Evolutionary conservation across 2,113 vertebrate genomes (phyloP).

Genomic region (Nannobrachium achirus): DNA sequence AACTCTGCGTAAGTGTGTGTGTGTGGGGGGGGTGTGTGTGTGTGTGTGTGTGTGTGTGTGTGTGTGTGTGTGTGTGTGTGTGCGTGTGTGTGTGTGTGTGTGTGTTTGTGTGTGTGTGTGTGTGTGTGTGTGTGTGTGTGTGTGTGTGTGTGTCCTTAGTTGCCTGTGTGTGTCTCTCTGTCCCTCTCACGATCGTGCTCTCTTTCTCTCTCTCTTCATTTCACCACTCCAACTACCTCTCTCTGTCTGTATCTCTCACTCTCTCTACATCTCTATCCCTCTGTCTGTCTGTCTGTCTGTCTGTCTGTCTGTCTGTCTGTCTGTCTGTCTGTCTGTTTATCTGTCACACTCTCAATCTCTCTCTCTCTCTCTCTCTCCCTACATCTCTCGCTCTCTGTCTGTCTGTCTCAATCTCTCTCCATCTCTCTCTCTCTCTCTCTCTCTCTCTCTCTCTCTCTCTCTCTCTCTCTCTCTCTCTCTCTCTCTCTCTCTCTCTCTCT

Average conservation of each 20-base stretch:
- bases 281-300: neutral
- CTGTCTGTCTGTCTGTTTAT: neutral
- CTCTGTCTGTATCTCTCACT: neutral
- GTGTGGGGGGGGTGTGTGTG: too few relatives aligned
- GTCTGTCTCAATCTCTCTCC: slow-evolving; percentile 1
- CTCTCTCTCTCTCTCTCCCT: neutral
- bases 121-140: too few relatives aligned
- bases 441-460: slow-evolving; percentile 8
- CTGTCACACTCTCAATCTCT: neutral
- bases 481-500: neutral
- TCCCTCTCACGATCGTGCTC: neutral
- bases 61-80: too few relatives aligned
- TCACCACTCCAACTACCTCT: neutral
- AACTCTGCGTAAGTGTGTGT: too few relatives aligned
- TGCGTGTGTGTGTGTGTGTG: too few relatives aligned
- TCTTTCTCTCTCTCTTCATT: neutral
- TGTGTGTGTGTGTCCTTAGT: too few relatives aligned
- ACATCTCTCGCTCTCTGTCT: too few relatives aligned
- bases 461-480: neutral
- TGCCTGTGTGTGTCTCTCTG: neutral
- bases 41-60: too few relatives aligned
- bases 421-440: neutral
- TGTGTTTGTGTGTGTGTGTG: too few relatives aligned
- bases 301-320: too few relatives aligned
- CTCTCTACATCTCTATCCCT: too few relatives aligned